Conservation (phyloP, 2,888 invertebrate species). For the Didymodactylos carnosus region DNA sequence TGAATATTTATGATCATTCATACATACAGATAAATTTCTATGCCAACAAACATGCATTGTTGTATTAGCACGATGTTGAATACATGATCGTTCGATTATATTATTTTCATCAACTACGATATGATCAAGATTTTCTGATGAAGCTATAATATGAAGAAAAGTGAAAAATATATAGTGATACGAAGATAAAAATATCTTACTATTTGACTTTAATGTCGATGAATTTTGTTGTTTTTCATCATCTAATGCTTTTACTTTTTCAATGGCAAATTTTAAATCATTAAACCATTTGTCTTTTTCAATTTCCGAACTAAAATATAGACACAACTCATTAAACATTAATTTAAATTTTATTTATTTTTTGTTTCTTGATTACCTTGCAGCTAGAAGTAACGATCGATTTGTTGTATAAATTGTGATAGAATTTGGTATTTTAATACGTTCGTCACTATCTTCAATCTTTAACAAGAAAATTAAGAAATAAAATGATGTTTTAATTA, state of each 20-base stretch:
- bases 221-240: not conserved
- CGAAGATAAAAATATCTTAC: not conserved
- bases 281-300: conserved; percentile 6
- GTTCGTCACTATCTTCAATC: conserved; percentile 50
- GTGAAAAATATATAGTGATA: too few relatives aligned
- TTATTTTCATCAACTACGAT: not conserved
- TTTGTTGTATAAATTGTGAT: conserved; percentile 60
- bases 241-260: not conserved
- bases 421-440: conserved; percentile 46
- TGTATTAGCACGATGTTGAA: conserved; percentile 32
- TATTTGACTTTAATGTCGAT: not conserved
- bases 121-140: not conserved
- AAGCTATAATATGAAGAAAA: not conserved
- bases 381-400: conserved; percentile 62
- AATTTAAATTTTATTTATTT: not conserved
- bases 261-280: not conserved
- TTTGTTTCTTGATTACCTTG: conserved; percentile 21
- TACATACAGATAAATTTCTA: conserved; percentile 59
- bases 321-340: too few relatives aligned
- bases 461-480: conserved; percentile 14
- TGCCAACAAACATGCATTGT: conserved; percentile 93
- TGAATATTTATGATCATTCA: conserved; percentile 44
- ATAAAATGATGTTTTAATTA: not conserved
- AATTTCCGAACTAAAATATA: conserved; percentile 17
- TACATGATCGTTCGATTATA: not conserved